These are phyloP conservation scores for Margarornis squamiger DNA, from an alignment of 2,797 vertebrate genomes.

Conservation along the genomic window DNA sequence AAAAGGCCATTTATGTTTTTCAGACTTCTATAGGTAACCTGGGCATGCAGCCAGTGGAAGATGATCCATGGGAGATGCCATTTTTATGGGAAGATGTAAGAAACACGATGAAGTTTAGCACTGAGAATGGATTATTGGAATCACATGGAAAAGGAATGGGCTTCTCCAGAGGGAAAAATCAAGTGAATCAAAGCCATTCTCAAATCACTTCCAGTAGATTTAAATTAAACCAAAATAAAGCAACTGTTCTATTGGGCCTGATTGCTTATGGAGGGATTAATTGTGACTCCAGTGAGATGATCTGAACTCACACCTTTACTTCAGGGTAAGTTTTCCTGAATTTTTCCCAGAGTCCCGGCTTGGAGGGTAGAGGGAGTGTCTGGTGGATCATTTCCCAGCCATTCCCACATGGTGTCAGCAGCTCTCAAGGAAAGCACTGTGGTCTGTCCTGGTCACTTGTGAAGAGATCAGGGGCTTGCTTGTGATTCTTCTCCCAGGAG, in stretches of 20 bases:
- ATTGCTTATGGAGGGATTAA: not conserved
- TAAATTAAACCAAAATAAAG: not conserved
- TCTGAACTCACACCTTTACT: not conserved
- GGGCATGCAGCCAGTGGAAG: not conserved
- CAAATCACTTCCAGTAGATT: not conserved
- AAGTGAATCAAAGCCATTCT: not conserved
- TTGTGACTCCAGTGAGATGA: rapidly evolving
- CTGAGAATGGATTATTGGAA: not conserved
- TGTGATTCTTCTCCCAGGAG: not conserved
- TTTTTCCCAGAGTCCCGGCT: rapidly evolving
- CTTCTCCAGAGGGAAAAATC: not conserved
- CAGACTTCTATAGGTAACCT: not conserved
- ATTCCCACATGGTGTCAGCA: conserved; percentile 60
- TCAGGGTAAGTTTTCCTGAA: rapidly evolving
- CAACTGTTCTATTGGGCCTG: not conserved
- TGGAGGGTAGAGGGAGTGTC: not conserved
- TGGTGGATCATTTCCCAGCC: not conserved
- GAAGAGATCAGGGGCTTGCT: not conserved
- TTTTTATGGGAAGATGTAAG: not conserved
- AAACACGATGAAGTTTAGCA: not conserved
- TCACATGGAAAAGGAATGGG: not conserved
- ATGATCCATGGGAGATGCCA: not conserved
- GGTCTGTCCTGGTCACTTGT: rapidly evolving
- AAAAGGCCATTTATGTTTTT: not conserved
- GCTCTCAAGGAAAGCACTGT: not conserved